Evolutionary conservation across 1,140 invertebrate genomes (phyloP).

Genomic region (Homalodisca vitripennis): DNA sequence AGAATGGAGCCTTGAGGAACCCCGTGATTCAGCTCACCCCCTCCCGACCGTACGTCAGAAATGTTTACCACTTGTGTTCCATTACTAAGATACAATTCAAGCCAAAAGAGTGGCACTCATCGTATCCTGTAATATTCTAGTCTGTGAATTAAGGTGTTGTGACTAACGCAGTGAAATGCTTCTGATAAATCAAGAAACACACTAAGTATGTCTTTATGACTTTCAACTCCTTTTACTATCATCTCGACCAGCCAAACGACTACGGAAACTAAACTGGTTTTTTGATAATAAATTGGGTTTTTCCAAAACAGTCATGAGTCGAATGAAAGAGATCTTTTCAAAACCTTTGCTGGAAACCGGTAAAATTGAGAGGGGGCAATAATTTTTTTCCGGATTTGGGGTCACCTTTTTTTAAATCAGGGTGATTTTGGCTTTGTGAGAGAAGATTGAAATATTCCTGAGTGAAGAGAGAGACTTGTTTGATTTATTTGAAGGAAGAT

Average conservation of each 20-base stretch:
- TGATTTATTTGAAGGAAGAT: no score
- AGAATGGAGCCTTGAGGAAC: background rate
- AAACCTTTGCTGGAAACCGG: background rate
- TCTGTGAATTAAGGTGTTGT: background rate
- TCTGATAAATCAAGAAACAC: background rate
- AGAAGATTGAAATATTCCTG: no score
- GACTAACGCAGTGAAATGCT: background rate
- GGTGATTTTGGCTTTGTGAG: no score
- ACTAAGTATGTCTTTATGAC: background rate
- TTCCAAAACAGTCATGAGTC: background rate
- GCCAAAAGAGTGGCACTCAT: background rate
- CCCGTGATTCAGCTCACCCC: background rate
- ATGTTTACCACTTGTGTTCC: background rate
- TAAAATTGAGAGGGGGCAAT: background rate
- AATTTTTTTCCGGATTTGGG: background rate
- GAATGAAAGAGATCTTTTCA: background rate
- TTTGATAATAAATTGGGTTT: background rate
- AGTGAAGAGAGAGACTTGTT: no score
- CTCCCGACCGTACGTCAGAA: background rate
- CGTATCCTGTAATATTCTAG: background rate
- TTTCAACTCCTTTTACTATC: background rate
- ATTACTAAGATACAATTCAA: background rate
- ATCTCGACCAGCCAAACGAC: background rate
- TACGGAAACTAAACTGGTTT: background rate
- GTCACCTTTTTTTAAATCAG: background rate